Conservation (phyloP, 2,888 invertebrate genomes). For the Charanyca ferruginea region DNA sequence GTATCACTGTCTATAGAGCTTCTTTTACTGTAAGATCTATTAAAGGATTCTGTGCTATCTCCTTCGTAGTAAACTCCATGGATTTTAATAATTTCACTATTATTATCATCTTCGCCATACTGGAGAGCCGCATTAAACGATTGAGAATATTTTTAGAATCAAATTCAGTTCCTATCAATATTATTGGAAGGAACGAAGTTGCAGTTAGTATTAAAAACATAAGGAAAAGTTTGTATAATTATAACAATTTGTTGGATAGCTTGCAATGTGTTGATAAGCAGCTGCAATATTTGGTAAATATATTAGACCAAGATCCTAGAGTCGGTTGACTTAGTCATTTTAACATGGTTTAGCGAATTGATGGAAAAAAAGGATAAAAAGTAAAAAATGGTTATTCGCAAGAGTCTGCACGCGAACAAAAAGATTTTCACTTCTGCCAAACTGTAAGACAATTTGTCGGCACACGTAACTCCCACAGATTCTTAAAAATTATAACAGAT, state of each 20-base stretch:
- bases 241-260: conserved; percentile 29
- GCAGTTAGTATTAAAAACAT: conserved; percentile 14
- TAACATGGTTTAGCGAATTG: too few species aligned
- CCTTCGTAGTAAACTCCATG: background rate
- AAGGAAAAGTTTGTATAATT: conserved; percentile 38
- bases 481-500: too few species aligned
- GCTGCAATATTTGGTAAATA: conserved; percentile 11
- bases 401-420: too few species aligned
- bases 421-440: too few species aligned
- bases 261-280: background rate
- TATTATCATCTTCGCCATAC: conserved; percentile 3
- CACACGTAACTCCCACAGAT: too few species aligned
- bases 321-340: too few species aligned
- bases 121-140: conserved; percentile 7
- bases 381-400: too few species aligned
- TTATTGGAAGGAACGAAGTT: conserved; percentile 1
- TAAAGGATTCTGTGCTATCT: fast-evolving
- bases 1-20: too few species aligned
- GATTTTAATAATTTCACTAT: background rate
- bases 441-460: too few species aligned
- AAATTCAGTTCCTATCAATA: conserved; percentile 15
- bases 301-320: too few species aligned
- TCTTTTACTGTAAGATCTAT: fast-evolving
- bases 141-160: conserved; percentile 8
- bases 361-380: too few species aligned